Base-by-base conservation (phyloP, 2,888 invertebrate species). In the Trachelus iudaicus region DNA sequence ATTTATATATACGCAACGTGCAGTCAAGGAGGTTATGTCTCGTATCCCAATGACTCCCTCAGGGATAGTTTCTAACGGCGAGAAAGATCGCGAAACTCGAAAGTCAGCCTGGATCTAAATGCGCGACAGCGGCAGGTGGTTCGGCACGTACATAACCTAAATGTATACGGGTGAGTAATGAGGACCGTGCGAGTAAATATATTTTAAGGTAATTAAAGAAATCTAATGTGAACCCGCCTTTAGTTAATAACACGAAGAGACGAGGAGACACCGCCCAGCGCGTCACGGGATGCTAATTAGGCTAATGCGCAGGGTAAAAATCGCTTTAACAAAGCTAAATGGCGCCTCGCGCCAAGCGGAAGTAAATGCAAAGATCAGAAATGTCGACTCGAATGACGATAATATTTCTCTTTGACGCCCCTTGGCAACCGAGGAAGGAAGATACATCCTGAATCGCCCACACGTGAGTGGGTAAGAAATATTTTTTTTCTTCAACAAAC, bases 211-310 rank as follows among this genome's bases (percentile, higher is more conserved):
- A 23, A 56, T 23, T 56, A 56, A 23, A 56, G 23, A 15, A 56
- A 23, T 23, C 56, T 23, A 23, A 56, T 56, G 56, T 2, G 15
- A 23, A 56, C 23, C 23, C 56, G 23, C 56, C 56, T 56, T 56
- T 56, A 56, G 56, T 23, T 23, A 56, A 23, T 23, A 23, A 56
- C 56, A 56, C 56, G 56, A 56, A 23, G 23, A 56, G 23, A 23
- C 23, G 1, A 1, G 15, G 15, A 56, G 56, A 9, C 56, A 56
- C 23, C 56, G 23, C 56, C 56, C 56, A 56, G 23, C 23, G 9
- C 56, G 23, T 23, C 56, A 82, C 80, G 79, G 73, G 77, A 77
- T 75, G 77, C 37, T 71, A 71, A 71, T 71, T 71, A 71, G 30
- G 71, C 12, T 71, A 71, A 71, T 71, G 71, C 30, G 6, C 34